Evolutionary conservation across 2,113 vertebrate species (phyloP).

Genomic region (Rhodinocichla rosea): DNA sequence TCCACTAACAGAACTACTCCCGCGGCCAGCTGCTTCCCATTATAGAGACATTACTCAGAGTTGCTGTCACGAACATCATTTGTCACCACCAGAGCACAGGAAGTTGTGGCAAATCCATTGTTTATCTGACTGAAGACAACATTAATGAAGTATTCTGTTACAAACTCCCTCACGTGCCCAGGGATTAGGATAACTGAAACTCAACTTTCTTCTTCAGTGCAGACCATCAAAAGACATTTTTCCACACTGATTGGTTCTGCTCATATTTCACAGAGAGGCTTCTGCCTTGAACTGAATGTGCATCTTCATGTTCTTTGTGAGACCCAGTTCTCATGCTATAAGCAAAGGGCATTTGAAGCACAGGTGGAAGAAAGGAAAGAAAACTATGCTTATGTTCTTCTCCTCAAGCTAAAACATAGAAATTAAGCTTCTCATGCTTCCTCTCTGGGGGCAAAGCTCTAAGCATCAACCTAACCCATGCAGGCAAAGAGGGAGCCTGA

Average conservation of each 20-base stretch:
- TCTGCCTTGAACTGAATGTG: not conserved
- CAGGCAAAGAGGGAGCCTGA: not conserved
- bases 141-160: not conserved
- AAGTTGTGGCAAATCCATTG: not conserved
- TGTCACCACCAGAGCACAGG: not conserved
- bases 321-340: not conserved
- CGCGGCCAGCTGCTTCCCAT: constrained; percentile 23
- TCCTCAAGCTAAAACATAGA: not conserved
- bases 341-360: not conserved
- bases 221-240: not conserved
- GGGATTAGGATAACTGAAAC: not conserved
- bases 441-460: not conserved
- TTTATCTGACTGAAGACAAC: not conserved
- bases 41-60: constrained; percentile 6
- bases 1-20: not conserved
- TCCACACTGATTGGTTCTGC: not conserved
- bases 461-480: not conserved
- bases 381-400: not conserved
- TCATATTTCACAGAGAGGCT: not conserved
- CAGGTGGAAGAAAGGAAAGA: not conserved
- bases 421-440: not conserved
- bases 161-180: not conserved
- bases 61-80: not conserved
- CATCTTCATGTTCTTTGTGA: not conserved
- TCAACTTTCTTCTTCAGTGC: not conserved